A percentile compares a stretch with the other conserved stretches of the same genome.
Conservation (phyloP, 2,888 invertebrate genomes). For the Drosophila sordidapex region DNA sequence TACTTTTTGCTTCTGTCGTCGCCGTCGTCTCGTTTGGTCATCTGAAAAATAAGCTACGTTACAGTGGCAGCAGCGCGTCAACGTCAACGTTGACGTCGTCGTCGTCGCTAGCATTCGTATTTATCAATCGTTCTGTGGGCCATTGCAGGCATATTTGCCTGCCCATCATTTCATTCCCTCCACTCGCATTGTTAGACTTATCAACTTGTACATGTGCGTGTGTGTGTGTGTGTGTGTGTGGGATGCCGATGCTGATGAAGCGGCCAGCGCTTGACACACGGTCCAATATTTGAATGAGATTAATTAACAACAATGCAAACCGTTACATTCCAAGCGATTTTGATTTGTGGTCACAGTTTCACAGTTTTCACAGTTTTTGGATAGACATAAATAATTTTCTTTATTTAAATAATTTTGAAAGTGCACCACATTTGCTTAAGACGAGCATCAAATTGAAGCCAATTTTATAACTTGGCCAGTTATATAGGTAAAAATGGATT, state of each 20-base stretch:
- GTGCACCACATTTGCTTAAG: not conserved
- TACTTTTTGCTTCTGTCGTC: conserved; percentile 49
- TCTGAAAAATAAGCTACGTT: conserved; percentile 61
- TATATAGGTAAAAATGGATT: not conserved
- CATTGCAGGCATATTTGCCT: conserved; percentile 48
- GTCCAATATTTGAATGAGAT: conserved; percentile 64
- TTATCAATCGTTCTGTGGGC: conserved; percentile 72
- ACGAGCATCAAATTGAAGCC: not conserved
- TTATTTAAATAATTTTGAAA: not conserved
- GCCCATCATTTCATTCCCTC: conserved; percentile 50
- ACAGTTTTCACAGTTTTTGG: conserved; percentile 7
- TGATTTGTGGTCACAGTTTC: conserved; percentile 12
- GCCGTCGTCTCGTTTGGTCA: conserved; percentile 63
- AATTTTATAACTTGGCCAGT: no score
- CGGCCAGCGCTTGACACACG: conserved; percentile 46
- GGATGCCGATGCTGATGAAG: conserved; percentile 47
- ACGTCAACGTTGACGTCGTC: conserved; percentile 3
- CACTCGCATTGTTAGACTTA: conserved; percentile 66
- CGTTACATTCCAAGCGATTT: conserved; percentile 37
- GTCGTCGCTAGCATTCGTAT: conserved; percentile 44
- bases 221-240: conserved; percentile 6
- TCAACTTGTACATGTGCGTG: conserved; percentile 36
- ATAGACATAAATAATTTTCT: not conserved
- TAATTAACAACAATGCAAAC: conserved; percentile 62
- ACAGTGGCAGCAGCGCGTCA: conserved; percentile 7